Base-by-base conservation (phyloP, 2,113 vertebrate species). In the Mesitornis unicolor region DNA sequence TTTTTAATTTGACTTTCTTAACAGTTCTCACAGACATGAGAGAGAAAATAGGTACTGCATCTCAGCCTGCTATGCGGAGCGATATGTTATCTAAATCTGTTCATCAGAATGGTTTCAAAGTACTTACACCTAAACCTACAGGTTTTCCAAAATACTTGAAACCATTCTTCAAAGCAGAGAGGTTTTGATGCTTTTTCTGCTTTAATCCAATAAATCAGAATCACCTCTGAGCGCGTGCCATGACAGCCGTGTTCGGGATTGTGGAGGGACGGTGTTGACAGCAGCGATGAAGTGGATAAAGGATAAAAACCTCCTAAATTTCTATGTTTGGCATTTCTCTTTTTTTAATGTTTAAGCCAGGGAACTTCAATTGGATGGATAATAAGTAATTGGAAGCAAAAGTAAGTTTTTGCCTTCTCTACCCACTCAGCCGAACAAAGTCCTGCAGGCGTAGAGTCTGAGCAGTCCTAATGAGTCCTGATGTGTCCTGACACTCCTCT, bases 61-160 rank as follows among this genome's bases (percentile, higher is more conserved):
- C 64, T 88, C 82, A 83, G 59, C 51, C 51, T 81, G 75, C 71
- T 33, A 7, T 35, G 36, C 57, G 63, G 65, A 64, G 79, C 21
- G 35, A 13, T 28, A 31, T 15, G 45, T 76, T 90, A 74, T 76
- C 73, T 83, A 61, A 69, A 89, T 67, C 73, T 88, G 38, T 54
- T 68, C 22, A 43, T 77, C 47, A 56, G 77, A 48, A 78, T 31
- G 26, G 5, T 53, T 88, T 89, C 22, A 31, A 82, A 48, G 48
- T 33, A 60, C 87, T 88, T 87, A 45, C 86, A 84, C 69, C 79
- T 86, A 70, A 84, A 68, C 28, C 71, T 78, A 28, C 19, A 87
- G 64, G 22, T 70, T 93, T 89, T 70, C 56, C 82, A 53, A 70
- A 85, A 50, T 29, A 7, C 16, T 6, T 21, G 25, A 54, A 75